phyloP scores from a whole-genome alignment of 2,113 vertebrate species.

The Apaloderma vittatum region DNA sequence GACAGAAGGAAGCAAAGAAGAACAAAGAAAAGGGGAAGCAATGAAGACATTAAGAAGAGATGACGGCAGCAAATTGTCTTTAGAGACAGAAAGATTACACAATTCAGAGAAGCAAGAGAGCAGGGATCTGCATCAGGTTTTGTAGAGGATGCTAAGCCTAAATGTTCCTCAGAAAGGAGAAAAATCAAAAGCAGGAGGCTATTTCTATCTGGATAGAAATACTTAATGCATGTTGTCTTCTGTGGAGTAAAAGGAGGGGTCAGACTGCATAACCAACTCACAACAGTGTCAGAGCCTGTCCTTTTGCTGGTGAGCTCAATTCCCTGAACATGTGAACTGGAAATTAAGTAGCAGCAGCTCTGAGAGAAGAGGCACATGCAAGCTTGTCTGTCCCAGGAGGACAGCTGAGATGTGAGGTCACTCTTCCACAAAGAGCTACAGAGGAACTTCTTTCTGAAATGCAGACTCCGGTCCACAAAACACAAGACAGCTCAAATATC shows the following conservation, averaged over 20 bases:
- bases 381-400: fast-evolving
- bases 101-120: neutral
- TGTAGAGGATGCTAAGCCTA: neutral
- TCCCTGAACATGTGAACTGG: neutral
- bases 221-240: neutral
- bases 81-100: neutral
- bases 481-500: neutral
- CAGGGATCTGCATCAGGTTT: neutral
- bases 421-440: neutral
- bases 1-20: neutral
- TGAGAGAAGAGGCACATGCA: neutral
- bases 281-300: neutral
- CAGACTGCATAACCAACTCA: neutral
- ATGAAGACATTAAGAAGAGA: neutral
- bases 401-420: neutral
- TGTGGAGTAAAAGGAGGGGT: neutral
- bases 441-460: neutral
- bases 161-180: neutral
- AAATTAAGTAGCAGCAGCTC: neutral
- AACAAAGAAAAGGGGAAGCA: neutral
- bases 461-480: neutral
- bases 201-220: neutral
- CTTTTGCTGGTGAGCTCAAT: neutral
- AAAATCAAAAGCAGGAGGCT: neutral
- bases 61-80: neutral